A percentile compares a stretch with the other conserved stretches of the same genome.
phyloP scores from a whole-genome alignment of 1,140 invertebrate species.

The Catajapyx aquilonaris region DNA sequence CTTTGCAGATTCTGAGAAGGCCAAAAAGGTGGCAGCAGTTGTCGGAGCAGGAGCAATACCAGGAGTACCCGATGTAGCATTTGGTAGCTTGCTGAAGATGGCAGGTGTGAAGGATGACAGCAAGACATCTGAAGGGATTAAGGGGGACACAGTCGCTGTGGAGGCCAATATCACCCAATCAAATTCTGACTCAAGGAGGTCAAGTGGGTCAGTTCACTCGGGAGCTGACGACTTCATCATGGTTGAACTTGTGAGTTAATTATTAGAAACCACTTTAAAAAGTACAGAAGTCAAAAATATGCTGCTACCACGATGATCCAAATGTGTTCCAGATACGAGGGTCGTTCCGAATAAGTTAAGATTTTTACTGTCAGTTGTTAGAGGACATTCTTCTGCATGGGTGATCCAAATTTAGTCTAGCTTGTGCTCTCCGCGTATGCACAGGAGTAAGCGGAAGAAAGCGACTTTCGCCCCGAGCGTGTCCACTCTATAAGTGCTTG shows the following conservation, averaged over 20 bases:
- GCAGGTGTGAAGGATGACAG: conserved; percentile 3
- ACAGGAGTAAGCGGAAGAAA: too few relatives aligned
- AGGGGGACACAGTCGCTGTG: conserved; percentile 5
- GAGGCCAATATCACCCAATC: conserved; percentile 12
- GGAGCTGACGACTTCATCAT: conserved; percentile 48
- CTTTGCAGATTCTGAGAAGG: conserved; percentile 31
- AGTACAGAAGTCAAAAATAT: too few relatives aligned
- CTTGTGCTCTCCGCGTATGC: too few relatives aligned
- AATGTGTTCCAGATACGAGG: too few relatives aligned
- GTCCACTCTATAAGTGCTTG: too few relatives aligned
- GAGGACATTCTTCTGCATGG: too few relatives aligned
- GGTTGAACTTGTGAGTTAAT: conserved; percentile 50
- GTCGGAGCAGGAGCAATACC: conserved; percentile 31
- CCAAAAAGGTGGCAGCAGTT: conserved; percentile 19
- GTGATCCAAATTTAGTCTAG: too few relatives aligned
- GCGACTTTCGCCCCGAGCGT: too few relatives aligned
- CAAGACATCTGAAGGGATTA: conserved; percentile 7
- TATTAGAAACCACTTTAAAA: too few relatives aligned
- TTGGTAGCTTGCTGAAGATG: conserved; percentile 31
- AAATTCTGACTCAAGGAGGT: conserved; percentile 22
- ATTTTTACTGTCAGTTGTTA: too few relatives aligned
- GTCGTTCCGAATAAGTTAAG: too few relatives aligned
- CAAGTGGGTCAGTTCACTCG: conserved; percentile 29
- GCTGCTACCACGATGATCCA: too few relatives aligned
- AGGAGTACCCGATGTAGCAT: conserved; percentile 40